Evolutionary conservation across 2,113 vertebrate genomes (phyloP).

Genomic region (Rhynchomys soricoides): DNA sequence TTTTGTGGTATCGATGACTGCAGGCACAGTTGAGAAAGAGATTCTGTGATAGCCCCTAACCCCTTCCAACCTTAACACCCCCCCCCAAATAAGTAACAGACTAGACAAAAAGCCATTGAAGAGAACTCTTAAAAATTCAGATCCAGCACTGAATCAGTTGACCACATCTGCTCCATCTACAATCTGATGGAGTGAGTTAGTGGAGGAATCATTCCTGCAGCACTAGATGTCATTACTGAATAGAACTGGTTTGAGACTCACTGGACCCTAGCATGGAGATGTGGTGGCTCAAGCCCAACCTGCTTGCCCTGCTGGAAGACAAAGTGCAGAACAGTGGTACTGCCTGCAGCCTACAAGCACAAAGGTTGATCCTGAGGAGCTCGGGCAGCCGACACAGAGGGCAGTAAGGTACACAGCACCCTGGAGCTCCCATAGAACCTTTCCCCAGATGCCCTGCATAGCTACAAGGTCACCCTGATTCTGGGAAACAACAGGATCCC

Average conservation of each 20-base stretch:
- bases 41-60: too few species aligned
- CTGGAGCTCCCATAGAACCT: background rate
- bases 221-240: background rate
- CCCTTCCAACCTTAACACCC: too few species aligned
- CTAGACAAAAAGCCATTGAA: too few species aligned
- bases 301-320: background rate
- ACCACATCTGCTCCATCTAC: too few species aligned
- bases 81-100: too few species aligned
- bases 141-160: too few species aligned
- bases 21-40: too few species aligned
- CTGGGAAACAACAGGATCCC: background rate
- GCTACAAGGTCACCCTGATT: background rate
- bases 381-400: background rate
- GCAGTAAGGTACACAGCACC: background rate
- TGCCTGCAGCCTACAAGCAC: background rate
- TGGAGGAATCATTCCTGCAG: background rate
- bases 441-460: background rate
- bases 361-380: background rate
- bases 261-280: background rate
- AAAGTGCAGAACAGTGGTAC: background rate
- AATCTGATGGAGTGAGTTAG: too few species aligned
- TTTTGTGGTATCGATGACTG: too few species aligned
- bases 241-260: background rate
- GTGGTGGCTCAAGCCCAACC: background rate
- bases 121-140: too few species aligned